Base-by-base conservation (phyloP, 2,888 invertebrate genomes). In the Luperina nickerlii region DNA sequence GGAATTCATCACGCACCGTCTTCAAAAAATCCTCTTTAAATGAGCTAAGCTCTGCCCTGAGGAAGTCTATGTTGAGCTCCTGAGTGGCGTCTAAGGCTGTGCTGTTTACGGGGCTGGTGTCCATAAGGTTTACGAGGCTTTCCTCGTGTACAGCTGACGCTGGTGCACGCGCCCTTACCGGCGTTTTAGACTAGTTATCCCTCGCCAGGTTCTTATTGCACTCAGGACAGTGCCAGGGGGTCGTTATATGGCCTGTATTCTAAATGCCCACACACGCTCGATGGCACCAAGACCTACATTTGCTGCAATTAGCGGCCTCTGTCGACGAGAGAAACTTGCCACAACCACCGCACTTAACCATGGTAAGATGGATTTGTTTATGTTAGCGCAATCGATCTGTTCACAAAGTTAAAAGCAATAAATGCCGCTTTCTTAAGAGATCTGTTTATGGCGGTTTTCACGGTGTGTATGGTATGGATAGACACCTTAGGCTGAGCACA, bases 11-110 rank as follows among this genome's bases (percentile, higher is more conserved):
- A 0, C 45, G 18, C 7, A 74, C 38, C 24, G n/a, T 8, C 20
- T 66, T 74, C n/a, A 74, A n/a, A 38, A 54, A 54, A 4, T 54
- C 42, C 3, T 74, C 27, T 20, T 54, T 74, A 27, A 45, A 57
- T 13, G 27, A 3, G 6, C 20, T 57, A 5, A 60, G 20, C 45
- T 74, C 67, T 18, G n/a, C 27, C 27, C 67, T 67, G 15, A 60
- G 27, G 27, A 67, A 27, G 27, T 75, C 57, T 0, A 57, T 15
- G 32, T 60, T 60, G 27, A 68, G 24, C 32, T 75, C 60, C 32
- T 75, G 68, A 11, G 68, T 32, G 32, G 32, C 6, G 60, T 75
- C 32, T 32, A 8, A 24, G 45, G 32, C 60, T 68, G 24, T 38
- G 38, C 38, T 38, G 38, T 38, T 38, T 38, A 38, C 4, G 2